Base-by-base conservation (phyloP, 2,797 vertebrate species). In the Pangasius sanitwongsei region DNA sequence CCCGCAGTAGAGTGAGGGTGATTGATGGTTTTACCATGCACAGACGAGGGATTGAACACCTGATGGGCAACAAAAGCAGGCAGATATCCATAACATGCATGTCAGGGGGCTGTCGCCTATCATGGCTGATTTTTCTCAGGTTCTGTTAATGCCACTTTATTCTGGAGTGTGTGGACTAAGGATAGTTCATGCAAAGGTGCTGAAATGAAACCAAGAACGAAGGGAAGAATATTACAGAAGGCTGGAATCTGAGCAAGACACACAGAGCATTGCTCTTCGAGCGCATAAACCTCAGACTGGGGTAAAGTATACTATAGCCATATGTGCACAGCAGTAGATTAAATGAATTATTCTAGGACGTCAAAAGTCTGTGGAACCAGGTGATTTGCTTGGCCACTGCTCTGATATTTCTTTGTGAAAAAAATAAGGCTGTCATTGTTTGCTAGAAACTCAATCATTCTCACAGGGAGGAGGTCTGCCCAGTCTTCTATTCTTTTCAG, bases 41-140 rank as follows among this genome's bases (percentile, higher is more conserved):
- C 89, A 90, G 91, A 87, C 91, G 93, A 94, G 93, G 93, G 93
- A 94, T 94, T 90, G 92, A 94, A 93, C 93, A 80, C 23, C 80
- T 6, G 55, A 82, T 37, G 67, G 88, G 90, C 84, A 86, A 91
- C 85, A 91, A 87, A 87, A 91, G 91, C 88, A 91, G 92, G 91
- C 92, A 84, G 92, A 78, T 90, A 94, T 94, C 92, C 92, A 94
- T 92, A 89, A 86, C 78, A 85, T 48, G 41, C 63, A 15, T 89
- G 70, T 28, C 88, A 82, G 86, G 89, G 86, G 89, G 88, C 69
- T 90, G 91, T 92, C 77, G 48, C 92, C 93, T 90, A 90, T 92
- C 91, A 84, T 92, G 57, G 3, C 20, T 75, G 9, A 57, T 86
- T 84, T 82, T 67, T 53, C 50, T 63, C 77, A 70, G 86, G 61